phyloP scores from a whole-genome alignment of 2,888 invertebrate species.

The Acronicta aceris region DNA sequence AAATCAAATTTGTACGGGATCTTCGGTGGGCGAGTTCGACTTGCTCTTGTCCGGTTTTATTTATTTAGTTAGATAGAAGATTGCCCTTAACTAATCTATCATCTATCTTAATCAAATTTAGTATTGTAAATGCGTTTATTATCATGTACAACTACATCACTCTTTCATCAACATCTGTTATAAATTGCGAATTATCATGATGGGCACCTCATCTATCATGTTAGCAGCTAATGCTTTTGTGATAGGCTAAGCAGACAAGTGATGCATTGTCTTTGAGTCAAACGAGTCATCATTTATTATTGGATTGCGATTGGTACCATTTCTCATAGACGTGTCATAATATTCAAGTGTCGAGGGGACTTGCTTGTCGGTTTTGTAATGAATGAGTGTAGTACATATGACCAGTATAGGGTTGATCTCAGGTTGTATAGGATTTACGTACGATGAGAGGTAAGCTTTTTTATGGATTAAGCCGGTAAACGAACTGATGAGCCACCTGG shows the following conservation, averaged over 20 bases:
- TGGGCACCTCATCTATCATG: slow-evolving; percentile 46
- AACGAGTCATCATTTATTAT: slow-evolving; percentile 22
- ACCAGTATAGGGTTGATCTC: too few relatives aligned
- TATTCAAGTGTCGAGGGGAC: slow-evolving; percentile 11
- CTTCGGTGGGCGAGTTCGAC: too few relatives aligned
- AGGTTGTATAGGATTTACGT: too few relatives aligned
- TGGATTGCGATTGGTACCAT: slow-evolving; percentile 19
- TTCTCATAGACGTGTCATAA: slow-evolving; percentile 30
- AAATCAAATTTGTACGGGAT: too few relatives aligned
- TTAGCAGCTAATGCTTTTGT: slow-evolving; percentile 30
- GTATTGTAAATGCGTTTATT: not conserved
- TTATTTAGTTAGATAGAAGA: too few relatives aligned
- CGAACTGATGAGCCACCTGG: too few relatives aligned
- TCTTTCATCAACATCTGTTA: slow-evolving; percentile 31
- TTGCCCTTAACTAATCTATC: too few relatives aligned
- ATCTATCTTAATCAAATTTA: slow-evolving; percentile 29
- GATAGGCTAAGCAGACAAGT: slow-evolving; percentile 34
- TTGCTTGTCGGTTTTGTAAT: slow-evolving; percentile 19
- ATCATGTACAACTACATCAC: slow-evolving; percentile 1
- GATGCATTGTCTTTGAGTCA: slow-evolving; percentile 41
- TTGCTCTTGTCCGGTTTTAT: too few relatives aligned
- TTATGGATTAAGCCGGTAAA: too few relatives aligned
- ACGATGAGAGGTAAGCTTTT: too few relatives aligned
- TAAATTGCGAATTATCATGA: slow-evolving; percentile 45
- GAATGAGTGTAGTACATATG: slow-evolving; percentile 9